Conservation (phyloP, 2,113 vertebrate genomes). For the Cichladusa arquata region DNA sequence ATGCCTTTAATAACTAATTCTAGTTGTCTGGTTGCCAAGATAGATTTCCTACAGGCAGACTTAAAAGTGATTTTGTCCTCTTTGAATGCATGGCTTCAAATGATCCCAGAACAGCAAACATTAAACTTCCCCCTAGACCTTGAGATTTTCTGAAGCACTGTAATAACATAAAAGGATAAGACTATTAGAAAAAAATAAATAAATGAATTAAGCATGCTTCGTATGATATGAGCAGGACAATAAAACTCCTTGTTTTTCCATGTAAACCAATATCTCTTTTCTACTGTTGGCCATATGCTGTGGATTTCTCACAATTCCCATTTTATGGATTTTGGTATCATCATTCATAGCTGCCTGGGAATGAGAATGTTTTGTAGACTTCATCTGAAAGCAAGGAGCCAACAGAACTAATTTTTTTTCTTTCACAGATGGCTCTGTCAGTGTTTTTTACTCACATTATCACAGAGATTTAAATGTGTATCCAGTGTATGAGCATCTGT, state of each 20-base stretch:
- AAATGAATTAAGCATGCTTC: slow-evolving; percentile 38
- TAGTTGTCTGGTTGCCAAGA: slow-evolving; percentile 83
- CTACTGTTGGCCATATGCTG: background rate
- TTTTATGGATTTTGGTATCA: background rate
- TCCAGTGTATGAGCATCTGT: background rate
- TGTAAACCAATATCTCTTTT: background rate
- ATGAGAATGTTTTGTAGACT: background rate
- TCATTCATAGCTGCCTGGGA: background rate
- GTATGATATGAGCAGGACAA: slow-evolving; percentile 8
- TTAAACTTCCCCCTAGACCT: slow-evolving; percentile 78
- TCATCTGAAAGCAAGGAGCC: background rate
- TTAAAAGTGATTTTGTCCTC: slow-evolving; percentile 89
- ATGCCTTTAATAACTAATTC: slow-evolving; percentile 90
- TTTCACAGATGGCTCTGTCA: background rate
- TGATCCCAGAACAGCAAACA: slow-evolving; percentile 88
- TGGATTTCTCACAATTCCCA: background rate
- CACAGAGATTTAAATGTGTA: background rate
- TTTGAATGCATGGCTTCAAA: slow-evolving; percentile 88
- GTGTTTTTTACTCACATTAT: background rate
- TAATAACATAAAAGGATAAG: slow-evolving; percentile 61
- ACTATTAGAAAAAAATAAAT: slow-evolving; percentile 43
- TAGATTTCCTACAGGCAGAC: slow-evolving; percentile 84
- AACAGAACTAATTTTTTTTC: background rate
- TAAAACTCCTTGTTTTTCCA: slow-evolving; percentile 36
- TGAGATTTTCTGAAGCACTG: slow-evolving; percentile 75